Conservation (phyloP, 2,888 invertebrate species). For the Mythimna vitellina region DNA sequence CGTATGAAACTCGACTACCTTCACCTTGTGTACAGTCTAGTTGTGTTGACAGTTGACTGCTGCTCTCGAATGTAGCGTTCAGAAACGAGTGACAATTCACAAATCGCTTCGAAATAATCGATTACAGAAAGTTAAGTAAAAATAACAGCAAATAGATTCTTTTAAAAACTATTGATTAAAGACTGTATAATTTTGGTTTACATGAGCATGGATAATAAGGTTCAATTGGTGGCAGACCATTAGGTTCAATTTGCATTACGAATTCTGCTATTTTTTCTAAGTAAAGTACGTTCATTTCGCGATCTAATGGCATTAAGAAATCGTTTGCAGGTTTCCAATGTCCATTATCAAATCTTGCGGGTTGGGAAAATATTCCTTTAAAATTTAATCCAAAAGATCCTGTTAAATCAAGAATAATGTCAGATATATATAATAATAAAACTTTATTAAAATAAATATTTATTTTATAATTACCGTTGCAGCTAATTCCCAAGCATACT, state of each 20-base stretch:
- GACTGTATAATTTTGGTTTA: slow-evolving; percentile 65
- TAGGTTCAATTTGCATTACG: slow-evolving; percentile 70
- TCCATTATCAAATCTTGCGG: slow-evolving; percentile 82
- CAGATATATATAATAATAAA: background rate
- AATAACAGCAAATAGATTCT: background rate
- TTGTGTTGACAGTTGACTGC: slow-evolving; percentile 31
- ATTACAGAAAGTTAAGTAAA: background rate
- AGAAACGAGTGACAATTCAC: slow-evolving; percentile 41
- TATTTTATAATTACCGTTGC: slow-evolving; percentile 82
- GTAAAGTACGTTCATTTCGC: slow-evolving; percentile 78
- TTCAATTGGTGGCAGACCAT: slow-evolving; percentile 75
- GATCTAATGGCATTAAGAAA: slow-evolving; percentile 80
- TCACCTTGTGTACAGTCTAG: slow-evolving; percentile 44
- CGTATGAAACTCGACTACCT: slow-evolving; percentile 46
- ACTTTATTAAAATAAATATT: background rate
- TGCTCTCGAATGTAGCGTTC: slow-evolving; percentile 46
- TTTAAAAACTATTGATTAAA: background rate
- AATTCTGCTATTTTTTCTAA: slow-evolving; percentile 78
- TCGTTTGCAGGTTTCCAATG: slow-evolving; percentile 85
- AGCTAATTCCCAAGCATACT: slow-evolving; percentile 88
- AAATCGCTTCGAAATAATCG: slow-evolving; percentile 21
- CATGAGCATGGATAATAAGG: slow-evolving; percentile 74
- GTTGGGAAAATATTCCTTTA: slow-evolving; percentile 91
- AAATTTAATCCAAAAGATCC: slow-evolving; percentile 89
- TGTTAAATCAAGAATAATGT: slow-evolving; percentile 63